Base-by-base conservation (phyloP, 2,888 invertebrate genomes). In the Sarcophaga carnaria region DNA sequence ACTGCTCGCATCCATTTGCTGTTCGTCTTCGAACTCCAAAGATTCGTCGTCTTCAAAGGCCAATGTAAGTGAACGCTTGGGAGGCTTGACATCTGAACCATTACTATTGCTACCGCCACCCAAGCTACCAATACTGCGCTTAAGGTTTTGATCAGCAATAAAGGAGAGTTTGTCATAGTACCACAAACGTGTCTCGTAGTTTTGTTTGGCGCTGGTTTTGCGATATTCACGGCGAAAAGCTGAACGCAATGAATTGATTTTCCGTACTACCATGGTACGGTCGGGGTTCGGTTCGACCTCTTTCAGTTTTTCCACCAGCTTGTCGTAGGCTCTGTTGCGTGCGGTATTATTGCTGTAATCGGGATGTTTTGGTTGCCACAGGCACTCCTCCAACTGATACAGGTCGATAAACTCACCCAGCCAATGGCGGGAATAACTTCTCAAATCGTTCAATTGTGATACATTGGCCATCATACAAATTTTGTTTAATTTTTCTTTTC, bases 201-300 rank as follows among this genome's bases (percentile, higher is more conserved):
- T 91, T 45, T 88, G 88, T 78, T 92, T 93, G 59, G 88, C 84
- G 54, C 88, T 89, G 0, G 91, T 91, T 80, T 93, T 93, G 11
- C 93, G 91, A 64, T 89, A 93, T 83, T 93, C 93, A 11, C 93
- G 91, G 25, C 93, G 90, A 78, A 93, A 93, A 3, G 93, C 93
- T 1, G 93, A 93, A 17, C 93, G 90, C 12, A 93, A 86, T 0
- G 93, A 93, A 80, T 93, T 93, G 20, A 93, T 93, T 88, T 93
- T 93, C 3, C 93, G 88, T n/a, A 93, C 92, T 5, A 93, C 93
- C 93, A 93, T 93, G 17, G 92, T 91, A 37, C 93, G 91, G 86
- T 93, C 93, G 10, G 93, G 92, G 89, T 91, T 91, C 14, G 92
- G 92, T 88, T 93, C 93, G 75, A 93, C 93, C 85, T 93, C 93